These are phyloP conservation scores for Gasterosteus aculeatus DNA, from an alignment of 2,113 vertebrate species.

Conservation along the genomic window DNA sequence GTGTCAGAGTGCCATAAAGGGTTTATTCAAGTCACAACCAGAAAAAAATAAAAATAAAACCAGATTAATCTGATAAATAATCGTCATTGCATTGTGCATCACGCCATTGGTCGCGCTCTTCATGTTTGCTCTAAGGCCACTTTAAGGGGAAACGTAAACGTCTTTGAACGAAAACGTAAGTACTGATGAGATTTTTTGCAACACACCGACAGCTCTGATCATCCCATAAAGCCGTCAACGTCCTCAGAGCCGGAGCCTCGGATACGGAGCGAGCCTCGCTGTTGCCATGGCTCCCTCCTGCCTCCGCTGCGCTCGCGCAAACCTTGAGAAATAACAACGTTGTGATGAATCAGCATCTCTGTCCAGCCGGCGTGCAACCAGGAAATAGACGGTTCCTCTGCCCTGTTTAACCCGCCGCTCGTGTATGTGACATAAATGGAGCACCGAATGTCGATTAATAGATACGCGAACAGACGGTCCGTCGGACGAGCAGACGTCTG, in stretches of 20 bases:
- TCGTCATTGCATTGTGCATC: neutral
- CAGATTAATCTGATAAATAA: neutral
- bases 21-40: neutral
- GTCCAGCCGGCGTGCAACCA: slow-evolving; percentile 32
- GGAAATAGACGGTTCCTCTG: slow-evolving; percentile 5
- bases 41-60: neutral
- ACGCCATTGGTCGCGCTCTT: neutral
- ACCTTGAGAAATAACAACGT: slow-evolving; percentile 67
- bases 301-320: slow-evolving; percentile 68
- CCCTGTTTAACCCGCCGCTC: neutral
- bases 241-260: slow-evolving; percentile 18
- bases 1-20: neutral
- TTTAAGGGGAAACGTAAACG: neutral
- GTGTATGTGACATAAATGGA: neutral
- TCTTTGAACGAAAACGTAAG: neutral
- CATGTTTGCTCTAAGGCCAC: neutral
- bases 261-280: slow-evolving; percentile 38
- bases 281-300: slow-evolving; percentile 80
- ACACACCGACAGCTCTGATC: slow-evolving; percentile 13
- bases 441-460: neutral
- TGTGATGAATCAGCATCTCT: slow-evolving; percentile 81
- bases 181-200: slow-evolving; percentile 3
- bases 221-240: slow-evolving; percentile 16
- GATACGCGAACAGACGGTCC: slow-evolving; percentile 16
- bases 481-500: slow-evolving; percentile 34